Evolutionary conservation across 2,797 vertebrate species (phyloP).

Genomic region (Hoplostethus atlanticus): DNA sequence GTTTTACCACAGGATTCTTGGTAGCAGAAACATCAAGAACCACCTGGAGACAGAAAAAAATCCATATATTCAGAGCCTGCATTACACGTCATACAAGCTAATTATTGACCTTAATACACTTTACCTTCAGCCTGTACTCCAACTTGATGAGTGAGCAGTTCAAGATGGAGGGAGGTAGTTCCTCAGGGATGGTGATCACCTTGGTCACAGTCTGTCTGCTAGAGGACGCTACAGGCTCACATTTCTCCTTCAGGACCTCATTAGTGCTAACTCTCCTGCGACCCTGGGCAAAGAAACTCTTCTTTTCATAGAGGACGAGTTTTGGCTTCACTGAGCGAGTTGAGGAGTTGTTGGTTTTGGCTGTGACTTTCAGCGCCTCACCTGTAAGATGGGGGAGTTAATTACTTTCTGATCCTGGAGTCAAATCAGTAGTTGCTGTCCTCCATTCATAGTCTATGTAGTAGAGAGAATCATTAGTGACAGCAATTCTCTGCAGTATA

Average conservation of each 20-base stretch:
- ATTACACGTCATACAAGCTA: neutral
- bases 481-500: too few relatives aligned
- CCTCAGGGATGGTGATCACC: constrained; percentile 60
- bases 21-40: constrained; percentile 1
- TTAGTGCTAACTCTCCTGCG: constrained; percentile 43
- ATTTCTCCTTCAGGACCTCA: constrained; percentile 57
- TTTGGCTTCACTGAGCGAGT: constrained; percentile 69
- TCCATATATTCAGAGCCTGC: too few relatives aligned
- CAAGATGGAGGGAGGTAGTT: constrained; percentile 68
- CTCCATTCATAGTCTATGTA: too few relatives aligned
- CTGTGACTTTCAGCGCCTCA: constrained; percentile 36
- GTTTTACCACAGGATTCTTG: constrained; percentile 13
- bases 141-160: constrained; percentile 76
- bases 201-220: constrained; percentile 47
- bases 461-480: too few relatives aligned
- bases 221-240: constrained; percentile 33
- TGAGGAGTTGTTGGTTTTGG: constrained; percentile 63
- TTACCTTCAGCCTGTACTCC: constrained; percentile 88
- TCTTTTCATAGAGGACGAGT: constrained; percentile 66
- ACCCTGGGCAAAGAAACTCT: constrained; percentile 70
- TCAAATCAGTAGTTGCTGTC: neutral
- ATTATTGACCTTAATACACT: neutral
- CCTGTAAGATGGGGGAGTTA: constrained; percentile 46
- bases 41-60: constrained; percentile 15
- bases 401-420: neutral